Base-by-base conservation (phyloP, 2,888 invertebrate species). In the Eupithecia vulgata region DNA sequence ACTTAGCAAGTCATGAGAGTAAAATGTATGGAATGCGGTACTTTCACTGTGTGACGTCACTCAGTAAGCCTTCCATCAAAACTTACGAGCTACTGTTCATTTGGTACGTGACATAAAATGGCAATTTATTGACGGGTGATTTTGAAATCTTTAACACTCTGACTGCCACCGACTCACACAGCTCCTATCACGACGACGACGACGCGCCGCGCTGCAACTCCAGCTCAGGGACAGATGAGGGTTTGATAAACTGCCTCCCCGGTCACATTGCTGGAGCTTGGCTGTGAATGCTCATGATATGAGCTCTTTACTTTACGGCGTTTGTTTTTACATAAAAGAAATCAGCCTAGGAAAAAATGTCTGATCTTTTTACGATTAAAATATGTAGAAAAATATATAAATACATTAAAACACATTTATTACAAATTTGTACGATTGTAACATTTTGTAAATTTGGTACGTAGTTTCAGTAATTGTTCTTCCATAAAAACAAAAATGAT, bases 41-140 rank as follows among this genome's bases (percentile, higher is more conserved):
- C 90, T 90, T 90, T 90, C 90, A 81, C 88, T 84, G 59, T 73
- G 79, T 85, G 85, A 85, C 85, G 85, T 87, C 88, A 88, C 71
- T 62, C 72, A 80, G 80, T 74, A 37, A 21, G 21, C 21, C 37
- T 77, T 83, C 83, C 83, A 79, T 72, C 61, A 72, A 30, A 69
- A 52, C 37, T 37, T 68, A 30, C 52, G 70, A 72, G 67, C 35
- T 64, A 57, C 68, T 68, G 67, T 68, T 74, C 21, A 21, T 21
- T 52, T 52, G 21, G 71, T 68, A 68, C 69, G 75, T 72, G 67
- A 70, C 67, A 66, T 48, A 69, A 66, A 30, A 59, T 70, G 45
- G 21, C 64, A 68, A 62, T 68, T 57, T 66, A 48, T 35, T 74
- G 70, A 67, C 48, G 65, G 52, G 42, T 42, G 15, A 17, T 45